Conservation (phyloP, 2,888 invertebrate species). For the Lycocerus yunnanus region DNA sequence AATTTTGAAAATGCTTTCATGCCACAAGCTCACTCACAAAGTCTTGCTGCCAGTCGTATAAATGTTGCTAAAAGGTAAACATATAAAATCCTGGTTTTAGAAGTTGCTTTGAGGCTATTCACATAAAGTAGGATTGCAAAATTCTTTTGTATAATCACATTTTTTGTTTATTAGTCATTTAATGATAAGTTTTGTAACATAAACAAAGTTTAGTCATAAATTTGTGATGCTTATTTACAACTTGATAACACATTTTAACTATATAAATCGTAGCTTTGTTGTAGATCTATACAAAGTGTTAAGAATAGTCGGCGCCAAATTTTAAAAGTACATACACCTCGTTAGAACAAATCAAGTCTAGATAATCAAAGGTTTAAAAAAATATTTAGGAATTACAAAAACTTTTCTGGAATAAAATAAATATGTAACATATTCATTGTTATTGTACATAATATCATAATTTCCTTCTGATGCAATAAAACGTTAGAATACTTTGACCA, state of each 20-base stretch:
- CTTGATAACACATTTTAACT: not conserved
- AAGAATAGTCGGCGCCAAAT: too few relatives aligned
- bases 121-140: not conserved
- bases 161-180: not conserved
- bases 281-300: too few relatives aligned
- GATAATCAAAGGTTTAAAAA: too few relatives aligned
- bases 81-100: not conserved
- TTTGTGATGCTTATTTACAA: not conserved
- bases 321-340: too few relatives aligned
- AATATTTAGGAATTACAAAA: too few relatives aligned
- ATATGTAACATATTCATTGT: too few relatives aligned
- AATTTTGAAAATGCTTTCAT: constrained; percentile 56
- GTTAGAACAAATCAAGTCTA: too few relatives aligned
- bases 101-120: not conserved
- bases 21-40: constrained; percentile 58
- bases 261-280: not conserved
- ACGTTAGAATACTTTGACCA: too few relatives aligned
- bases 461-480: too few relatives aligned
- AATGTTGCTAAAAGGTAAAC: constrained; percentile 55
- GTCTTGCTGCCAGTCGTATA: constrained; percentile 59
- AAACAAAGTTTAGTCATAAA: not conserved
- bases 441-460: too few relatives aligned
- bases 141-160: not conserved
- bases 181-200: not conserved
- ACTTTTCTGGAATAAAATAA: too few relatives aligned